Conservation (phyloP, 2,113 vertebrate genomes). For the Ictalurus punctatus region DNA sequence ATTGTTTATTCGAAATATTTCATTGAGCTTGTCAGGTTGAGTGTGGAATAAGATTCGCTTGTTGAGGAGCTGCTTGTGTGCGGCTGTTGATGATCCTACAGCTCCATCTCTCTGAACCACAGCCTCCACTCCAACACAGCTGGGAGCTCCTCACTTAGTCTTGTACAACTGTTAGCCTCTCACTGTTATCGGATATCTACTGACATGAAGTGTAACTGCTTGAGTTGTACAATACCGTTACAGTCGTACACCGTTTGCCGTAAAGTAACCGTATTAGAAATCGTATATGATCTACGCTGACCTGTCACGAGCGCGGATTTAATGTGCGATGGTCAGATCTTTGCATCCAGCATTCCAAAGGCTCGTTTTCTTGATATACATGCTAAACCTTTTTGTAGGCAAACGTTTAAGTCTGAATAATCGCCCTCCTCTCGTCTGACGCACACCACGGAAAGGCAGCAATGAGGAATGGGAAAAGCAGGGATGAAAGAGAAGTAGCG, state of each 20-base stretch:
- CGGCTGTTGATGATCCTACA: neutral
- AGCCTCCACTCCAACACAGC: neutral
- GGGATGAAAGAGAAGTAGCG: neutral
- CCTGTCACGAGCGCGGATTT: neutral
- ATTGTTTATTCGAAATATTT: constrained; percentile 20
- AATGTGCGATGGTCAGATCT: neutral
- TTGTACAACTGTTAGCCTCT: neutral
- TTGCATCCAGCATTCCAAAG: neutral
- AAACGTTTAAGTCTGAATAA: neutral
- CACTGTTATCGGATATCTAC: neutral
- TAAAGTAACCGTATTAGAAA: neutral
- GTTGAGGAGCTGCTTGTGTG: constrained; percentile 11
- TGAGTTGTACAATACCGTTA: too few relatives aligned
- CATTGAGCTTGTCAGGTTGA: constrained; percentile 15
- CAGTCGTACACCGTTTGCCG: neutral
- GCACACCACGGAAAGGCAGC: neutral
- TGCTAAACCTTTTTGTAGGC: neutral
- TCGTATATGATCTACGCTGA: neutral
- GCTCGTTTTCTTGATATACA: neutral
- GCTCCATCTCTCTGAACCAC: neutral
- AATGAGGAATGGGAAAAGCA: neutral
- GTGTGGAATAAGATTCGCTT: neutral
- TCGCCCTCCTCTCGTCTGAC: neutral
- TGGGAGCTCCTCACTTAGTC: neutral
- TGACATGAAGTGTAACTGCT: neutral